Evolutionary conservation across 1,140 invertebrate species (phyloP), one percentile per base, ranked within the genome.

Genomic region (Cotesia glomerata): DNA sequence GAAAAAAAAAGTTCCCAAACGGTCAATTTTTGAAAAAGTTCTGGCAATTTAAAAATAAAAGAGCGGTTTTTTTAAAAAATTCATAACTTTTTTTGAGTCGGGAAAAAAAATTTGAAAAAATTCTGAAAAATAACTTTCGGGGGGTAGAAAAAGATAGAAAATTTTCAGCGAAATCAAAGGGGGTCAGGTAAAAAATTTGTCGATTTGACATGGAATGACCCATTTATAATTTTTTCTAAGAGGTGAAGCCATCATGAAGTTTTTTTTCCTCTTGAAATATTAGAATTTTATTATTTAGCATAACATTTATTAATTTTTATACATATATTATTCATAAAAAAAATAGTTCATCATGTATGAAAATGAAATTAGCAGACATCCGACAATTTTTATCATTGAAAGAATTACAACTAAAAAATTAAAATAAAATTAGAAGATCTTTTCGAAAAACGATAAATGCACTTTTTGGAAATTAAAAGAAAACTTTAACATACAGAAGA

Each of bases 1-100:
- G 8, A 51, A n/a, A 2, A 51, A 51, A 54, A 54, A 54, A 54
- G 14, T n/a, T 54, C 7, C 14, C 52, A 54, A 54, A 54, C 52
- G 52, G 52, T 54, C 52, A 16, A 54, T 54, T 54, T 54, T 54
- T 16, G 52, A 54, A 54, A 54, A 54, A 54, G 52, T 54, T 54
- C 2, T 16, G n/a, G 52, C 52, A 54, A 14, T 54, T 54, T 54
- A n/a, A 54, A 54, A 54, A 54, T 39, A 0, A 54, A 54, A 54
- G 5, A 54, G 52, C 52, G 52, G 52, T 54, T 54, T 54, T 54
- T 54, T 54, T 16, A 1, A 0, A 16, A 54, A 54, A 54, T 54
- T 54, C 52, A 16, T 54, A 54, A 54, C 52, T 54, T 54, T 54
- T 54, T 54, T 16, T 39, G 52, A 54, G 52, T 54, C 7, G 13